phyloP scores from a whole-genome alignment of 2,113 vertebrate genomes.

The Python bivittatus region DNA sequence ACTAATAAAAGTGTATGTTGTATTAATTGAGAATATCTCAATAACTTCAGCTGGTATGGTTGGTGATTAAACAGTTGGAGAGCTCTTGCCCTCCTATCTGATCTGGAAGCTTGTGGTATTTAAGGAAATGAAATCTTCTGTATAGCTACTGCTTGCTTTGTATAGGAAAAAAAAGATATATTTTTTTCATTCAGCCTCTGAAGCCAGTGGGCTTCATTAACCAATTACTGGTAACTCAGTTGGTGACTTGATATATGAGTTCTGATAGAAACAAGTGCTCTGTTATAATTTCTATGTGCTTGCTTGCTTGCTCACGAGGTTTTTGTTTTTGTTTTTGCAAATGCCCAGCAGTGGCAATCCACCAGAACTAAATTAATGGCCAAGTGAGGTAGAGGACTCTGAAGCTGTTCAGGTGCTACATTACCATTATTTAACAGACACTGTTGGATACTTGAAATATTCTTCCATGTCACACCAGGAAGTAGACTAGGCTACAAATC shows the following conservation, averaged over 20 bases:
- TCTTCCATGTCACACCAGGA: background rate
- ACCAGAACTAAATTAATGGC: background rate
- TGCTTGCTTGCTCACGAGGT: background rate
- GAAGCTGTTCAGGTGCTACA: background rate
- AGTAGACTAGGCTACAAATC: background rate
- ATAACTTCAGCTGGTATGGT: background rate
- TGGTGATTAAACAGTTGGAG: background rate
- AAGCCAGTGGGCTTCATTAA: background rate
- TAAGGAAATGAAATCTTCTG: background rate
- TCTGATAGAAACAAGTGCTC: background rate
- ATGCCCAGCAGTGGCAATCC: background rate
- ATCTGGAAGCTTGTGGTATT: background rate
- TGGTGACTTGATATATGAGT: background rate
- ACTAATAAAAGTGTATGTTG: background rate
- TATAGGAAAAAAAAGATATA: background rate
- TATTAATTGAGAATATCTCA: background rate
- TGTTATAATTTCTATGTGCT: background rate
- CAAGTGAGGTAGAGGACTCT: background rate
- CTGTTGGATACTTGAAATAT: background rate
- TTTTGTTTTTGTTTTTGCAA: background rate
- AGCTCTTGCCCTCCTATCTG: background rate
- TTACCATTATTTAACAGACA: background rate
- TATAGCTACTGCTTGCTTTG: background rate
- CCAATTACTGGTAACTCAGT: background rate
- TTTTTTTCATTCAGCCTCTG: background rate